phyloP scores from a whole-genome alignment of 2,888 invertebrate genomes.

The Athrips mouffetella region DNA sequence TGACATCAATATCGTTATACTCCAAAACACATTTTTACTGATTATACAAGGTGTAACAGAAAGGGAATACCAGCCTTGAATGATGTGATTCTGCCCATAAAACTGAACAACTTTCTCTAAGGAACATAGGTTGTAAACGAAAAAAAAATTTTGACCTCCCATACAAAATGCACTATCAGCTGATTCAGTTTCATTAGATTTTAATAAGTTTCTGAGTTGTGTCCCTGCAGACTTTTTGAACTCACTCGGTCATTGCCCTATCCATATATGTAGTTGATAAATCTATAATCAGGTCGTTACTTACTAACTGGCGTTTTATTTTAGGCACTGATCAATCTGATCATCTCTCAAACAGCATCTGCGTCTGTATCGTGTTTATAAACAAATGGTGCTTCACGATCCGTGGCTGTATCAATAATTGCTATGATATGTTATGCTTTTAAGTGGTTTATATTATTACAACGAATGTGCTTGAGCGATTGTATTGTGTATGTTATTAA shows the following conservation, averaged over 20 bases:
- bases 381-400: conserved; percentile 21
- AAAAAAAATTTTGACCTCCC: no score
- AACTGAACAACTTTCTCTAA: no score
- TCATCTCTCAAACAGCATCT: conserved; percentile 25
- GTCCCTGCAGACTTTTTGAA: background rate
- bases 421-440: conserved; percentile 2
- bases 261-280: conserved; percentile 8
- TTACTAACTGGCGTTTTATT: conserved; percentile 29
- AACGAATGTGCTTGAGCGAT: background rate
- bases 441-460: conserved; percentile 4
- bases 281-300: conserved; percentile 19
- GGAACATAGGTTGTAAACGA: no score
- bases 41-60: no score
- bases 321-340: conserved; percentile 15
- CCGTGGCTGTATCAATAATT: conserved; percentile 3
- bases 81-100: no score
- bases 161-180: no score
- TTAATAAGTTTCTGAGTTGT: no score
- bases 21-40: no score
- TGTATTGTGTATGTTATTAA: background rate
- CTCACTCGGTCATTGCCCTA: conserved; percentile 26
- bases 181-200: no score
- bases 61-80: no score
- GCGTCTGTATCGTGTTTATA: conserved; percentile 27
- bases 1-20: no score